These are phyloP conservation scores for Alectura lathami DNA, from an alignment of 2,113 vertebrate genomes.

Conservation along the genomic window DNA sequence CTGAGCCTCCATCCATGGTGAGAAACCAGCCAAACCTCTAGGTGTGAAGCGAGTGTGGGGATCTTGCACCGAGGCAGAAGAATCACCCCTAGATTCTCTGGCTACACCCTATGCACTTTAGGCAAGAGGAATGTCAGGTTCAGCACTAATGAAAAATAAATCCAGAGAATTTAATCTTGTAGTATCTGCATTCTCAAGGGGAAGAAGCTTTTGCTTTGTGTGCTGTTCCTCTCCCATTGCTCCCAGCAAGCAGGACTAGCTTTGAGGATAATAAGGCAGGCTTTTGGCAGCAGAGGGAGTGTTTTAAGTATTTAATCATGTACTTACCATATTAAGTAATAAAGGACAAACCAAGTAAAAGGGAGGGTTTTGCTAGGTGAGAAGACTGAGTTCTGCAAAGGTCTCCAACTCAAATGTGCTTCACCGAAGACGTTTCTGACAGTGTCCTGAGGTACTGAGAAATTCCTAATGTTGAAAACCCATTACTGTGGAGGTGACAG, in stretches of 20 bases:
- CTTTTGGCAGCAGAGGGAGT: neutral
- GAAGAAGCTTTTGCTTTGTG: neutral
- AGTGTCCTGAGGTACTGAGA: neutral
- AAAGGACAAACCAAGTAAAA: neutral
- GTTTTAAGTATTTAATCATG: neutral
- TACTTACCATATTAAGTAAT: neutral
- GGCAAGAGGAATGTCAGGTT: neutral
- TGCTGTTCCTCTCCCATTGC: neutral
- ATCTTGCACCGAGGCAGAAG: neutral
- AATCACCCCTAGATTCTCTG: neutral
- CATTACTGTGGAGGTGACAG: neutral
- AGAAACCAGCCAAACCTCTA: neutral
- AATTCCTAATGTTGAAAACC: neutral
- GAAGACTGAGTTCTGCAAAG: neutral
- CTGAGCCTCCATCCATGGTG: rapidly evolving
- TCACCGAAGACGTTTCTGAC: neutral
- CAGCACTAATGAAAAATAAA: neutral
- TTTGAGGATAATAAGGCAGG: neutral
- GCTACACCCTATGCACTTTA: neutral
- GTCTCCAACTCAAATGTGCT: rapidly evolving
- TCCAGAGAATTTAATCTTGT: neutral
- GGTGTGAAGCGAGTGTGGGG: rapidly evolving
- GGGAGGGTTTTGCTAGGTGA: neutral
- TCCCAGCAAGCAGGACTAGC: neutral
- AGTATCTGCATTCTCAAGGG: rapidly evolving